phyloP scores from a whole-genome alignment of 1,140 invertebrate species.

The Drosophila rufa region DNA sequence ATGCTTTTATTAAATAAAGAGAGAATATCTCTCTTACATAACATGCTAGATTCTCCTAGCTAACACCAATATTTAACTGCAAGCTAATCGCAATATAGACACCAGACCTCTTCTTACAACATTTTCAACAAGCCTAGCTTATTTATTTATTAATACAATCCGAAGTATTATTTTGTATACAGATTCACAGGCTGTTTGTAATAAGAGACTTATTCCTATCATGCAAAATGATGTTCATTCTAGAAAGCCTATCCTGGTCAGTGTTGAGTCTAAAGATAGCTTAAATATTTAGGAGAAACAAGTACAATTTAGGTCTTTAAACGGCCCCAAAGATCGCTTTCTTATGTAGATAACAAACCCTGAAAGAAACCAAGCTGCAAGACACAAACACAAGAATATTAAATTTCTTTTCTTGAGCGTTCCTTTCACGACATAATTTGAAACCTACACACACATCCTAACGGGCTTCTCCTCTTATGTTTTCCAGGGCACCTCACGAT shows the following conservation, averaged over 20 bases:
- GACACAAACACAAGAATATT: neutral
- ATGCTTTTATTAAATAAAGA: neutral
- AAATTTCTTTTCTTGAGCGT: slow-evolving; percentile 51
- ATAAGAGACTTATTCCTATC: too few species aligned
- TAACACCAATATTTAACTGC: neutral
- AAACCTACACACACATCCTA: neutral
- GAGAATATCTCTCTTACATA: neutral
- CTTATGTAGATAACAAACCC: neutral
- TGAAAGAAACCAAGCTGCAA: slow-evolving; percentile 20
- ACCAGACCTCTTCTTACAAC: neutral
- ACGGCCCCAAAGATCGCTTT: neutral
- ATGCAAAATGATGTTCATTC: too few species aligned
- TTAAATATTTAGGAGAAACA: neutral
- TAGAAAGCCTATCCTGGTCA: neutral
- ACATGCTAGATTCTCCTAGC: neutral
- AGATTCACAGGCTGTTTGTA: neutral
- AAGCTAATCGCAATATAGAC: too few species aligned
- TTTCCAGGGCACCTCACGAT: slow-evolving; percentile 82
- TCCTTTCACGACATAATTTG: neutral
- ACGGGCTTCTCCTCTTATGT: neutral
- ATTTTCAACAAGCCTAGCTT: neutral
- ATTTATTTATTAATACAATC: neutral
- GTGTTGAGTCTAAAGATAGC: too few species aligned
- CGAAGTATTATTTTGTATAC: neutral
- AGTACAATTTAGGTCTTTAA: too few species aligned